Evolutionary conservation across 1,140 invertebrate genomes (phyloP), one percentile per base, ranked within the genome.

Genomic region (Sarcophaga bullata): DNA sequence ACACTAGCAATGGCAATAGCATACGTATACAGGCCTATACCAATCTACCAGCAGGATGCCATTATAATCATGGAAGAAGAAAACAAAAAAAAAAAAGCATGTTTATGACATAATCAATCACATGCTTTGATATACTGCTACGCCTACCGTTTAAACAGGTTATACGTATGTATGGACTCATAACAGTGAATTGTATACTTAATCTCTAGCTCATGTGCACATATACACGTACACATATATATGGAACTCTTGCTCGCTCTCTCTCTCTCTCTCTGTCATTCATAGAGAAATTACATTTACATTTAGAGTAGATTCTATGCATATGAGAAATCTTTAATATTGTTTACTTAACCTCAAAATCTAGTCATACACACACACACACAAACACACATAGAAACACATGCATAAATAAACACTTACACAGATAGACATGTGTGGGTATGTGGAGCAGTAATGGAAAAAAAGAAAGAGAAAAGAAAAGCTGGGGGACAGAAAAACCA

Each of bases 291-390:
- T n/a, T 37, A 37, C 25, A 37, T 37, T n/a, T 58, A n/a, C 54
- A 58, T n/a, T 37, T 37, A 37, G 25, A 37, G 25, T 37, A 37
- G 25, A 58, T 58, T 13, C 13, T n/a, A 58, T n/a, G 15, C 54
- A 58, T 58, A 58, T 58, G 54, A 58, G 25, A 58, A 58, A 58
- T 58, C 54, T 58, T 58, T 58, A 58, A 58, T 58, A 58, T 58
- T 58, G 54, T 13, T 58, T 58, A 58, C 54, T 58, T 58, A 58
- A 58, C 54, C 54, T 58, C 54, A 58, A 58, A 37, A 58, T 58
- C 15, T 58, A 52, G 1, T 52, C 25, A 1, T 6, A 58, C 54
- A 58, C 15, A 37, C 25, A 37, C 25, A 37, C 25, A 37, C 1
- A 37, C 25, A 37, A 1, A 37, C 25, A 37, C 25, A 37, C 25